phyloP scores from a whole-genome alignment of 1,140 invertebrate species.

The Drosophila persimilis region DNA sequence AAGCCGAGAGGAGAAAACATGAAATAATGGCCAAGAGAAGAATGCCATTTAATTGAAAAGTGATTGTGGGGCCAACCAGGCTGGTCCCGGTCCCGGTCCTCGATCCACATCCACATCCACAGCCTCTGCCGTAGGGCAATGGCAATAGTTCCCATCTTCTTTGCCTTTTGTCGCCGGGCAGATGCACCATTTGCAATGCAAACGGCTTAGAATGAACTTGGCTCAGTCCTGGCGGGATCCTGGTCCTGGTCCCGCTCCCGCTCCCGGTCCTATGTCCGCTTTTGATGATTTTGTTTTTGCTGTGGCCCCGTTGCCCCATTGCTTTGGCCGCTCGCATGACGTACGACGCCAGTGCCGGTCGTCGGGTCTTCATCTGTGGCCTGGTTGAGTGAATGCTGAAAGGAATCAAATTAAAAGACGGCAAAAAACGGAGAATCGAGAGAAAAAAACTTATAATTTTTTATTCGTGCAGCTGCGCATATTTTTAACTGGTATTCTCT shows the following conservation, averaged over 20 bases:
- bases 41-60: slow-evolving; percentile 70
- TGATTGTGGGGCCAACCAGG: slow-evolving; percentile 39
- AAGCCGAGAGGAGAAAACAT: slow-evolving; percentile 22
- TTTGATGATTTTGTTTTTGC: slow-evolving; percentile 42
- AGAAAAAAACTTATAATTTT: slow-evolving; percentile 65
- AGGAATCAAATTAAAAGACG: slow-evolving; percentile 59
- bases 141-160: background rate
- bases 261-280: background rate
- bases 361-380: slow-evolving; percentile 31
- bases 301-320: background rate
- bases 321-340: slow-evolving; percentile 29
- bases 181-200: slow-evolving; percentile 54
- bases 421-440: slow-evolving; percentile 15
- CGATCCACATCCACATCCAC: background rate
- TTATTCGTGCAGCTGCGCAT: slow-evolving; percentile 55
- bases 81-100: no score
- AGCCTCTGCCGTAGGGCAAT: background rate
- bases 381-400: slow-evolving; percentile 46
- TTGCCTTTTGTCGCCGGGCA: slow-evolving; percentile 14
- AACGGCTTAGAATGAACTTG: slow-evolving; percentile 40
- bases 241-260: background rate
- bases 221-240: slow-evolving; percentile 18
- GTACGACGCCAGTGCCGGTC: background rate
- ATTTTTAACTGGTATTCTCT: slow-evolving; percentile 40
- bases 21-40: slow-evolving; percentile 32